Evolutionary conservation across 2,113 vertebrate genomes (phyloP).

Genomic region (Ellobius talpinus): DNA sequence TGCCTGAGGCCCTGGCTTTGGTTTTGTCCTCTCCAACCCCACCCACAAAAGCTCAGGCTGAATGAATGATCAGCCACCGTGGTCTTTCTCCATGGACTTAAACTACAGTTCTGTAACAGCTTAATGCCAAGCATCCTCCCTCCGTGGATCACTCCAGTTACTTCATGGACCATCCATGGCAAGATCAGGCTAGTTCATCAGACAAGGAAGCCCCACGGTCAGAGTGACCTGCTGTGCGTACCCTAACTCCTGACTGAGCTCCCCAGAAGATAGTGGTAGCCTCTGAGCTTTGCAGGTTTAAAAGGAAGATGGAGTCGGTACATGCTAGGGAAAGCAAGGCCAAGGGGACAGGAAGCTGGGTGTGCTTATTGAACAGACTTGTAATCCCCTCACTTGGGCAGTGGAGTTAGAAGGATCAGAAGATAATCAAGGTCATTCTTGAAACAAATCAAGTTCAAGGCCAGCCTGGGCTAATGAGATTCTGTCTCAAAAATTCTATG

Average conservation of each 20-base stretch:
- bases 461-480: not conserved
- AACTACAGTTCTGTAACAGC: not conserved
- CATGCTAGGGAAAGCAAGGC: not conserved
- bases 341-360: not conserved
- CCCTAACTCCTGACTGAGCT: not conserved
- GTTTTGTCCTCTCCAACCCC: not conserved
- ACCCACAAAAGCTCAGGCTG: not conserved
- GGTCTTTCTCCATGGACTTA: not conserved
- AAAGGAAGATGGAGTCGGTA: not conserved
- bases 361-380: not conserved
- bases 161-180: not conserved
- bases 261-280: not conserved
- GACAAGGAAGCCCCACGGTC: not conserved
- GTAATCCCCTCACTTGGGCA: not conserved
- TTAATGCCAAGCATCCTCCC: not conserved
- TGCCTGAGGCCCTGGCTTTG: not conserved
- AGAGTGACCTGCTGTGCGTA: not conserved
- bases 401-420: no score
- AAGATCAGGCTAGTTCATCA: not conserved
- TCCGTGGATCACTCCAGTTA: not conserved
- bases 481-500: not conserved
- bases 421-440: not conserved
- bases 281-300: not conserved
- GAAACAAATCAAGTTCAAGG: not conserved
- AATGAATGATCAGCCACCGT: not conserved